A percentile compares a stretch with the other conserved stretches of the same genome.
phyloP scores from a whole-genome alignment of 2,113 vertebrate genomes.

The Xerus inauris region DNA sequence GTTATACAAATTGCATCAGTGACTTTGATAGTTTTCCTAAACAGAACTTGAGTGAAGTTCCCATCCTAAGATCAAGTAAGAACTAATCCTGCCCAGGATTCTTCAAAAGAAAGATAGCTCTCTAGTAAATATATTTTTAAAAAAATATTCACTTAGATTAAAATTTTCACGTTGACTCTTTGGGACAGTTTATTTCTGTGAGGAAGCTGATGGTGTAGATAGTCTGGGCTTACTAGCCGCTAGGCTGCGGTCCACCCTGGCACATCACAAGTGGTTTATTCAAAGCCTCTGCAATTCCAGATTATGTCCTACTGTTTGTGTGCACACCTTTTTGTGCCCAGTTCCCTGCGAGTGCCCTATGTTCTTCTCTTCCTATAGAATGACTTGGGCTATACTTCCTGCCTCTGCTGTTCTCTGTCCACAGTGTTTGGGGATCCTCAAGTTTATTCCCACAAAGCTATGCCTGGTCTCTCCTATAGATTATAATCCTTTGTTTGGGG shows the following conservation, averaged over 20 bases:
- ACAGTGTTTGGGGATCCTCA: neutral
- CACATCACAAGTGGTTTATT: neutral
- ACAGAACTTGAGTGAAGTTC: neutral
- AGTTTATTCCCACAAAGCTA: neutral
- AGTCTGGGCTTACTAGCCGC: neutral
- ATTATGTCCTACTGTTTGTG: neutral
- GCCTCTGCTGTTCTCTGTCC: neutral
- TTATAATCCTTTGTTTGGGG: neutral
- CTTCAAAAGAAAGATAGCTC: neutral
- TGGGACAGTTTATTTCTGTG: neutral
- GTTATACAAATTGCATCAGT: neutral
- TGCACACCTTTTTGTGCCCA: too few relatives aligned
- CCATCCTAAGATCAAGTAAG: neutral
- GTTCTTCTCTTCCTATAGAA: neutral
- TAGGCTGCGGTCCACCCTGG: neutral
- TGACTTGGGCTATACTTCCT: too few relatives aligned
- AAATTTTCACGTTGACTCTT: neutral
- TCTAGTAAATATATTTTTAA: neutral
- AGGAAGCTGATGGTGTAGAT: neutral
- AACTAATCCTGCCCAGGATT: neutral
- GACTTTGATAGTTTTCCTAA: neutral
- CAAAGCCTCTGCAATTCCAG: neutral
- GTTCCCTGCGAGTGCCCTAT: fast-evolving
- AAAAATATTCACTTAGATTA: neutral
- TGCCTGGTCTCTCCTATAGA: neutral